A percentile compares a stretch with the other conserved stretches of the same genome.
Evolutionary conservation across 2,113 vertebrate genomes (phyloP).

Genomic region (Bubo scandiacus): DNA sequence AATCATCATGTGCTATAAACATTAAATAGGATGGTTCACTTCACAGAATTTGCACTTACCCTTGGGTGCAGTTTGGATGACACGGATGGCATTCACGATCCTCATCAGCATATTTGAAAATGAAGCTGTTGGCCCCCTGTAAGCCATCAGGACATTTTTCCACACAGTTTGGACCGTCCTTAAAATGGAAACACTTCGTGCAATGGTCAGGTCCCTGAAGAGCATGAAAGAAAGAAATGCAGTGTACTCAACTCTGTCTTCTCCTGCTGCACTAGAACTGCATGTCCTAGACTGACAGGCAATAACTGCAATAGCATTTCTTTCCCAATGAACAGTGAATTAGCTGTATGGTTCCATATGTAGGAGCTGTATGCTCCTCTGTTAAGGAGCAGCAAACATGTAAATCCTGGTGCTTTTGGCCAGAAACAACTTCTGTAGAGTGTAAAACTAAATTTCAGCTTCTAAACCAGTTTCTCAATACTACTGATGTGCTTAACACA

Average conservation of each 20-base stretch:
- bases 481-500: neutral
- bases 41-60: slow-evolving; percentile 75
- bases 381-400: fast-evolving
- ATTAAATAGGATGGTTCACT: neutral
- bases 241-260: neutral
- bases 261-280: neutral
- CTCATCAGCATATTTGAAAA: slow-evolving; percentile 95
- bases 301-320: neutral
- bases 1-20: neutral
- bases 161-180: slow-evolving; percentile 97
- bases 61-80: slow-evolving; percentile 95
- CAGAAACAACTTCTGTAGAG: neutral
- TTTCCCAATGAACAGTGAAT: neutral
- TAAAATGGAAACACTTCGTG: slow-evolving; percentile 92
- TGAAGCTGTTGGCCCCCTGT: slow-evolving; percentile 93
- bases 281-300: neutral
- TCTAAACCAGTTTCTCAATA: neutral
- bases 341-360: neutral
- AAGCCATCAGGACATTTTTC: slow-evolving; percentile 95
- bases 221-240: neutral
- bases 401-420: neutral
- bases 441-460: neutral
- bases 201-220: slow-evolving; percentile 92
- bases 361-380: neutral
- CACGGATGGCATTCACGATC: slow-evolving; percentile 94